Evolutionary conservation across 2,888 invertebrate species (phyloP), one percentile per base, ranked within the genome.

Genomic region (Acanthacorydalis orientalis): DNA sequence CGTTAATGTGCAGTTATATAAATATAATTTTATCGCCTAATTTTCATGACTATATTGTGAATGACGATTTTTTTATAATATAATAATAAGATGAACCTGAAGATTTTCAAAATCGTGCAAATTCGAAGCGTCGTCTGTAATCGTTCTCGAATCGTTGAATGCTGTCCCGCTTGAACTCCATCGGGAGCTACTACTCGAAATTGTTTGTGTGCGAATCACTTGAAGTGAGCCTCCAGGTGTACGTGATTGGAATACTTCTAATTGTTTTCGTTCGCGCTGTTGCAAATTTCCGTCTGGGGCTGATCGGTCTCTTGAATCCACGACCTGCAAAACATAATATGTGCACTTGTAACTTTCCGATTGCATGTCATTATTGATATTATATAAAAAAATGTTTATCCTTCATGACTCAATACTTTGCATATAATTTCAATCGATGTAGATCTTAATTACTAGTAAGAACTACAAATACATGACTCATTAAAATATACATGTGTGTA

Each of bases 221-320:
- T 82, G 80, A 58, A 83, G 68, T 32, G 46, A 46, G 43, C 80
- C 76, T 7, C 77, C 78, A 41, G 81, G 78, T 51, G 75, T 75
- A 60, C 76, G 78, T 46, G 79, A 75, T 59, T 81, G 74, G 53
- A 81, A 70, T 56, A 83, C 81, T 64, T 83, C 83, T 69, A 83
- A 72, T 53, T 70, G 69, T 53, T 69, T 62, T 50, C 73, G 68
- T 32, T 69, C 72, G 48, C 73, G 66, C 51, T 75, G 63, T 48
- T 69, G 67, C 35, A 70, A 58, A 51, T 64, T 68, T 48, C 73
- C 73, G 57, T 72, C 71, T 44, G 67, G 68, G 49, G 67, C 64
- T 53, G 69, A 69, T 39, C 70, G 65, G 51, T 70, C 68, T 51
- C 73, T 61, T 43, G 68, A 70, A 57, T 73, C 72, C 53, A 72